Evolutionary conservation across 1,140 invertebrate genomes (phyloP).

Genomic region (Nasonia giraulti): DNA sequence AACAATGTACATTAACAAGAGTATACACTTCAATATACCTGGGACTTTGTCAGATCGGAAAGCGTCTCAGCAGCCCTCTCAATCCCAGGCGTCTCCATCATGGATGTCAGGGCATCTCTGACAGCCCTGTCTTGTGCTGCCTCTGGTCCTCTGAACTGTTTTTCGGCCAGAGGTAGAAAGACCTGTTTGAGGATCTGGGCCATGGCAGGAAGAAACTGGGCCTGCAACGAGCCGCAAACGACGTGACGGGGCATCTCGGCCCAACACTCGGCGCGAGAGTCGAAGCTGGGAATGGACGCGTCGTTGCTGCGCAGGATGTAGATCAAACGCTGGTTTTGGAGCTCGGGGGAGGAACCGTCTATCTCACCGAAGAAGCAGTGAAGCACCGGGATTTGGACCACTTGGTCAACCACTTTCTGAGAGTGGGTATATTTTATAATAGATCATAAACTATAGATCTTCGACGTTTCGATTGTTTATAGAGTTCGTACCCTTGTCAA

Average conservation of each 20-base stretch:
- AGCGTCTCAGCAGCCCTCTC: conserved; percentile 52
- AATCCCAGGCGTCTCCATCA: conserved; percentile 38
- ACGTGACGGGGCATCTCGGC: conserved; percentile 79
- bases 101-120: background rate
- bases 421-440: background rate
- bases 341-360: conserved; percentile 67
- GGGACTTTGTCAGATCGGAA: conserved; percentile 48
- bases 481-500: conserved; percentile 61
- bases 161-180: conserved; percentile 73
- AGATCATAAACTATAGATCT: background rate
- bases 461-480: background rate
- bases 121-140: conserved; percentile 35
- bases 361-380: conserved; percentile 80
- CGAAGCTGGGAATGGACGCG: conserved; percentile 76
- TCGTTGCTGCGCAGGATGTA: conserved; percentile 81
- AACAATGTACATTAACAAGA: background rate
- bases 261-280: conserved; percentile 72
- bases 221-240: conserved; percentile 77
- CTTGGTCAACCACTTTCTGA: conserved; percentile 80
- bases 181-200: conserved; percentile 72
- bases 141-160: conserved; percentile 68
- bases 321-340: conserved; percentile 76
- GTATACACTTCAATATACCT: conserved; percentile 41
- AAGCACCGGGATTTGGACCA: conserved; percentile 79
- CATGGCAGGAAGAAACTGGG: conserved; percentile 76